Evolutionary conservation across 2,888 invertebrate genomes (phyloP), one percentile per base, ranked within the genome.

Genomic region (Stramonita haemastoma): DNA sequence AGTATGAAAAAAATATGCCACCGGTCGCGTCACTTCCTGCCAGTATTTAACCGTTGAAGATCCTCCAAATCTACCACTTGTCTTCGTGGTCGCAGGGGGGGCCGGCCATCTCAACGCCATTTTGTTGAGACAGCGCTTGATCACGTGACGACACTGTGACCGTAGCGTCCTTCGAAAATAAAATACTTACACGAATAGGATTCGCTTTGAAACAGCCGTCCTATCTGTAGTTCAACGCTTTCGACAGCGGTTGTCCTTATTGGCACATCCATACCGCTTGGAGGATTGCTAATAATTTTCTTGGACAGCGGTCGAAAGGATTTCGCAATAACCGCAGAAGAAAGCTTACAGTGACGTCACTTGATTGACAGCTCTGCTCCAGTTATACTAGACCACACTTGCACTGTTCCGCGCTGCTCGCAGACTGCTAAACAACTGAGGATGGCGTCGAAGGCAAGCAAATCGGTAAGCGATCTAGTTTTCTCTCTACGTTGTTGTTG

Each of bases 281-380:
- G 36, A 36, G 81, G 81, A 83, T 83, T 83, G 81, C 81, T 22
- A 83, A 83, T 83, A 83, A n/a, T 2, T 46, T 26, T 46, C 36
- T 83, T 26, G 29, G 46, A 36, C 81, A 29, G 8, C 81, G 22
- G 26, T 83, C 81, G 81, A 83, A 36, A 26, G 81, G 36, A 83
- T 83, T 83, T 83, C 81, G 81, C 81, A 83, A 83, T 36, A 83
- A 83, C 81, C 36, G 81, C 81, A 83, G 46, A 83, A 83, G 81
- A 83, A 26, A 26, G 26, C 46, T 83, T 19, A 46, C 81, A 83
- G 81, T 83, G 81, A 83, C 81, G 81, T 83, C 81, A 83, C 26
- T 83, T 83, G 81, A 83, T 83, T 83, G 81, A 83, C 81, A 83
- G 81, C 81, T 83, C 26, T 29, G 81, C 81, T 83, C 46, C 66